Evolutionary conservation across 2,113 vertebrate species (phyloP).

Genomic region (Benitochromis conjunctus): DNA sequence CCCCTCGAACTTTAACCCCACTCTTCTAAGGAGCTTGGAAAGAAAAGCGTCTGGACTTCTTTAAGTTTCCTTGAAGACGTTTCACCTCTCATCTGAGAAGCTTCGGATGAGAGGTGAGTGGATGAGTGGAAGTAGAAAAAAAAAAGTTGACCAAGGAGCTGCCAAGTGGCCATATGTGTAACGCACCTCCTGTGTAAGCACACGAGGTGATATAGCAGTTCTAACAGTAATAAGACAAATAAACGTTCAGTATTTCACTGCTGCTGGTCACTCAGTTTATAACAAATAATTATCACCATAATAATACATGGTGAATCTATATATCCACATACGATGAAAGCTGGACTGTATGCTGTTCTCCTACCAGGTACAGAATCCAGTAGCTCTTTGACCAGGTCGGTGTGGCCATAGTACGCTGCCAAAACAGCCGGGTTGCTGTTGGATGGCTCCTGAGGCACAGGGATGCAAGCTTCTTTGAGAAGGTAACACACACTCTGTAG

Average conservation of each 20-base stretch:
- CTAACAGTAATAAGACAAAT: no score
- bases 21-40: neutral
- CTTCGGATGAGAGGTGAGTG: no score
- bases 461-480: conserved; percentile 74
- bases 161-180: neutral
- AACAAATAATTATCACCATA: neutral
- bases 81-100: no score
- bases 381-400: conserved; percentile 77
- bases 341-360: neutral
- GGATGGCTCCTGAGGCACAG: conserved; percentile 76
- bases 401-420: conserved; percentile 83
- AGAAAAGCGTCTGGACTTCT: no score
- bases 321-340: neutral
- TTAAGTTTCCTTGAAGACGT: no score
- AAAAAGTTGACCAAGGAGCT: neutral
- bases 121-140: no score
- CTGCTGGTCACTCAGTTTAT: neutral
- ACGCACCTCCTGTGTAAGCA: neutral
- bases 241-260: neutral
- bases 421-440: conserved; percentile 84
- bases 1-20: neutral
- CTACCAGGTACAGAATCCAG: conserved; percentile 84
- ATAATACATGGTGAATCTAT: neutral
- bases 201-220: neutral
- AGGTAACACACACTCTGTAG: conserved; percentile 79